Evolutionary conservation across 2,888 invertebrate genomes (phyloP).

Genomic region (Bhutanitis thaidina): DNA sequence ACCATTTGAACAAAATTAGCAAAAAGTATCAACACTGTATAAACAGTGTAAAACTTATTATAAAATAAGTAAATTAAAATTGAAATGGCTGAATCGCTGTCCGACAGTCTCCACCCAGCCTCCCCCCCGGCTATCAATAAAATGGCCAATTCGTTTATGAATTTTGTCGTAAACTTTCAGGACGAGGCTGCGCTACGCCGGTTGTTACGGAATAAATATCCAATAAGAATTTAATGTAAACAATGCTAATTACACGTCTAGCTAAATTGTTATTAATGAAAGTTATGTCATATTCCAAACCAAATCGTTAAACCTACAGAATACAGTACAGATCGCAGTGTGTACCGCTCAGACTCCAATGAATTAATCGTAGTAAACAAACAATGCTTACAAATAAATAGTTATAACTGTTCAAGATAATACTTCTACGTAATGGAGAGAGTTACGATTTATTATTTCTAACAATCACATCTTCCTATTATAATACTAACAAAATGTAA

Average conservation of each 20-base stretch:
- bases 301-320: slow-evolving; percentile 18
- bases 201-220: slow-evolving; percentile 66
- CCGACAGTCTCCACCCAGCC: slow-evolving; percentile 73
- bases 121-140: slow-evolving; percentile 78
- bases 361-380: slow-evolving; percentile 51
- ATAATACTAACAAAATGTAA: slow-evolving; percentile 36
- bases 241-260: slow-evolving; percentile 53
- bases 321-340: slow-evolving; percentile 53
- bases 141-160: slow-evolving; percentile 80
- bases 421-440: slow-evolving; percentile 50
- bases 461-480: slow-evolving; percentile 29
- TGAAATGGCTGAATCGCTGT: slow-evolving; percentile 71
- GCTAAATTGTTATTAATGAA: slow-evolving; percentile 54
- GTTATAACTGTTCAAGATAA: slow-evolving; percentile 47
- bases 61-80: slow-evolving; percentile 45
- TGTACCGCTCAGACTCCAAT: slow-evolving; percentile 36
- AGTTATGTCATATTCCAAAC: slow-evolving; percentile 73
- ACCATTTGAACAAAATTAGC: no score
- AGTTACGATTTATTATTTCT: slow-evolving; percentile 49
- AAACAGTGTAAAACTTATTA: no score
- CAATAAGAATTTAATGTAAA: slow-evolving; percentile 61
- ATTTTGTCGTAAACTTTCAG: slow-evolving; percentile 72
- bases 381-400: slow-evolving; percentile 42
- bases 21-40: no score
- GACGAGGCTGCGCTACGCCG: slow-evolving; percentile 74